phyloP scores from a whole-genome alignment of 2,113 vertebrate genomes.

The Hydropotes inermis region DNA sequence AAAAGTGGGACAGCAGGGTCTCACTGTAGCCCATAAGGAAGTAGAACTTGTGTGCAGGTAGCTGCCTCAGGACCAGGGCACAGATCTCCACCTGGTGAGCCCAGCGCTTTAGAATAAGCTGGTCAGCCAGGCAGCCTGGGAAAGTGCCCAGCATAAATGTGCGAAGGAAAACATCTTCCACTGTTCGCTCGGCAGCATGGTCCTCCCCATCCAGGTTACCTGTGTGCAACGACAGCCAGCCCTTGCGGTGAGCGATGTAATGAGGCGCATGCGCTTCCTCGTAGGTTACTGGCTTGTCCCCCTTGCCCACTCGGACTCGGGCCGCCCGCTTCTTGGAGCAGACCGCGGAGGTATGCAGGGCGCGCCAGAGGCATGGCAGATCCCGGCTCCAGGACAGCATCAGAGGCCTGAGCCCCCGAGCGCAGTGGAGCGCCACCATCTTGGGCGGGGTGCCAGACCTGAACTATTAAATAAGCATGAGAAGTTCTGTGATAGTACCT shows the following conservation, averaged over 20 bases:
- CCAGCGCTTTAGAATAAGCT: too few species aligned
- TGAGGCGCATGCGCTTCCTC: conserved; percentile 88
- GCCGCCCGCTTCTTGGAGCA: conserved; percentile 90
- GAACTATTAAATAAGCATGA: background rate
- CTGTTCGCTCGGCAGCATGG: too few species aligned
- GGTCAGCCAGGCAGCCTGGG: too few species aligned
- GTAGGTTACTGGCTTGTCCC: conserved; percentile 87
- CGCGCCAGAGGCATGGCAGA: conserved; percentile 42
- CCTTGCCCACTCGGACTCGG: conserved; percentile 87
- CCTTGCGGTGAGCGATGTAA: conserved; percentile 90
- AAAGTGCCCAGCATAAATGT: too few species aligned
- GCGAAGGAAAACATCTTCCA: too few species aligned
- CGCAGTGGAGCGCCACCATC: conserved; percentile 31
- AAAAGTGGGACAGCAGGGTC: too few species aligned
- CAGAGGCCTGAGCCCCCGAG: fast-evolving
- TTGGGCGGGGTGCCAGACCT: background rate
- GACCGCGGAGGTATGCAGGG: conserved; percentile 81
- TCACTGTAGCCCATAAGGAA: too few species aligned
- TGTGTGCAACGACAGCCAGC: conserved; percentile 91
- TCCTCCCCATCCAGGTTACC: too few species aligned
- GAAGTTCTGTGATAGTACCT: background rate
- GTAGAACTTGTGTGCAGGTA: too few species aligned
- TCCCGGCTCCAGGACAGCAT: background rate
- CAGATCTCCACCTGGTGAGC: too few species aligned
- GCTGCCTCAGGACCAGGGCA: too few species aligned